Base-by-base conservation (phyloP, 1,140 invertebrate genomes). In the Gryon sp. region DNA sequence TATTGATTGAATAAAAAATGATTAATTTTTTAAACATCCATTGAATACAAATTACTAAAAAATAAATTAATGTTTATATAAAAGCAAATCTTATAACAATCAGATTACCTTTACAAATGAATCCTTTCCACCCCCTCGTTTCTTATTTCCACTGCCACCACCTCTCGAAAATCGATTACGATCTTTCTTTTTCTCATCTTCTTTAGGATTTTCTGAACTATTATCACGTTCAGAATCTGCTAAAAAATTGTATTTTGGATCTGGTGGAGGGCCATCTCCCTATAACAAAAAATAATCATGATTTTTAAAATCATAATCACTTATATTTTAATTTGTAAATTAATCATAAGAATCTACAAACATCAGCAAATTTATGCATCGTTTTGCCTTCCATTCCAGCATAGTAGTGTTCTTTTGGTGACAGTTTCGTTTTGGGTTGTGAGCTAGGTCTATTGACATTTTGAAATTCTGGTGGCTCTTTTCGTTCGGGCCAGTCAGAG, bases 211-310 rank as follows among this genome's bases (percentile, higher is more conserved):
- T 36, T 82, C 80, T 12, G 15, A 19, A 19, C 22, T 43, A 22
- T 83, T 81, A 60, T 90, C 89, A 24, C 89, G 79, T 60, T 90
- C 87, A 4, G 82, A 80, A 80, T 90, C 90, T 8, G 88, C 87
- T 30, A 90, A 78, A 38, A 90, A 90, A 55, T 89, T 90, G 40
- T 88, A 89, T 34, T 86, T 86, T 43, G 90, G 89, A 82, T 90
- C 89, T 46, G 89, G 89, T 43, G 89, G 90, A 18, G 89, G 88
- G 11, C 88, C 88, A 60, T 88, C 82, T 12, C 84, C 86, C 83
- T 87, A 26, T 66, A 74, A 55, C 74, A 73, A 45, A 16, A 22
- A 32, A 32, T 20, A 12, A 45, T 22, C n/a, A 12, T n/a, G n/a
- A n/a, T n/a, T n/a, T n/a, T n/a, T n/a, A n/a, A n/a, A n/a, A n/a